phyloP scores from a whole-genome alignment of 1,140 invertebrate genomes.

The Drosophila sp. region DNA sequence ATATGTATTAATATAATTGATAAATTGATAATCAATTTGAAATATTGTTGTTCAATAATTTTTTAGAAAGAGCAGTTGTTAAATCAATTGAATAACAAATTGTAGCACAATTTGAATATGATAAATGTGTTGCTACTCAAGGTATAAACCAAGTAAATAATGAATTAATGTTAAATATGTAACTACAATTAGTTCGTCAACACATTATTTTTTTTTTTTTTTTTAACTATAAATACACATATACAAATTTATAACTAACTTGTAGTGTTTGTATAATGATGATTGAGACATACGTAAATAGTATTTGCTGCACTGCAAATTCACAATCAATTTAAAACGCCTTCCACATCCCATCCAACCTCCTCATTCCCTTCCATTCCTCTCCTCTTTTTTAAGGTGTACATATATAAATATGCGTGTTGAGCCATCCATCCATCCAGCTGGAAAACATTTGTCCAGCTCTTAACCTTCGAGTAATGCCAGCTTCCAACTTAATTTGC shows the following conservation, averaged over 20 bases:
- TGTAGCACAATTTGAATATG: conserved; percentile 43
- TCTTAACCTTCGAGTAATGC: not conserved
- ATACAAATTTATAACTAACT: not conserved
- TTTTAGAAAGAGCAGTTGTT: conserved; percentile 33
- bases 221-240: conserved; percentile 7
- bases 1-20: conserved; percentile 19
- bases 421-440: conserved; percentile 4
- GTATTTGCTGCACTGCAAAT: conserved; percentile 13
- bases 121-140: conserved; percentile 18
- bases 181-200: conserved; percentile 3
- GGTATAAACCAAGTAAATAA: conserved; percentile 8
- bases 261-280: conserved; percentile 7
- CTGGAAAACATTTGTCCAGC: conserved; percentile 3
- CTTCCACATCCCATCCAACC: not conserved
- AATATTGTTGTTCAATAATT: conserved; percentile 31
- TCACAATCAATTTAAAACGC: conserved; percentile 9
- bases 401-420: conserved; percentile 23
- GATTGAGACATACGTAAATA: conserved; percentile 25
- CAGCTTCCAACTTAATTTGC: conserved; percentile 2
- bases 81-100: conserved; percentile 27
- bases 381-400: conserved; percentile 1
- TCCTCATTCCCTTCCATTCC: not conserved
- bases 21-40: conserved; percentile 40
- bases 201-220: not conserved
- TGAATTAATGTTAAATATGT: conserved; percentile 2